These are phyloP conservation scores for Danio aesculapii DNA, from an alignment of 2,797 vertebrate species.

Conservation along the genomic window DNA sequence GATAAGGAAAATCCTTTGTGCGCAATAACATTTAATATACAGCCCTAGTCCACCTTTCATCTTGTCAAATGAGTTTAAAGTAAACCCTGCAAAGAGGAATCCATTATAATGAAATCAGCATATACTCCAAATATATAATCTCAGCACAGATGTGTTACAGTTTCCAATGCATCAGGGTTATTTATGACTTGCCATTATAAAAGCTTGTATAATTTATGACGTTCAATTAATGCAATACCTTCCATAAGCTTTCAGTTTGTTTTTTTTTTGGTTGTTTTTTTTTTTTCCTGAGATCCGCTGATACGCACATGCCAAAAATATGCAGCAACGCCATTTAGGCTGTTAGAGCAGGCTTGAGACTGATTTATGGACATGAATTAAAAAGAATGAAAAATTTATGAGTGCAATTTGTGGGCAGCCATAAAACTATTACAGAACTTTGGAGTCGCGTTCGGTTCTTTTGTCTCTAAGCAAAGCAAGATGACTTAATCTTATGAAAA, in stretches of 20 bases:
- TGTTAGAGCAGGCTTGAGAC: slow-evolving; percentile 72
- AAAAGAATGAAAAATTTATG: slow-evolving; percentile 86
- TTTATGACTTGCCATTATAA: slow-evolving; percentile 86
- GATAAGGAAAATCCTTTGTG: background rate
- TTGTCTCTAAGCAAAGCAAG: slow-evolving; percentile 77
- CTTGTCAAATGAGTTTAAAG: slow-evolving; percentile 68
- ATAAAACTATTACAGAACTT: slow-evolving; percentile 87
- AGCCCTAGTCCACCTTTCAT: slow-evolving; percentile 25
- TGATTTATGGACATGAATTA: slow-evolving; percentile 85
- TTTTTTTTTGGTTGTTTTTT: background rate
- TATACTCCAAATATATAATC: slow-evolving; percentile 81
- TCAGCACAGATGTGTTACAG: slow-evolving; percentile 78
- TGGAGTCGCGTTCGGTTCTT: slow-evolving; percentile 80
- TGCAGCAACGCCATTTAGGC: slow-evolving; percentile 80
- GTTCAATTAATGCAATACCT: slow-evolving; percentile 83
- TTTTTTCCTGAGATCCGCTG: slow-evolving; percentile 70
- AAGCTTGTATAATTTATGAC: slow-evolving; percentile 86
- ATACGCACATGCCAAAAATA: slow-evolving; percentile 82
- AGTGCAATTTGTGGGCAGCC: slow-evolving; percentile 83
- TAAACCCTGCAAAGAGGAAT: slow-evolving; percentile 74
- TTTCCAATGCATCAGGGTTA: slow-evolving; percentile 82
- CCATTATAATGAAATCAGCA: slow-evolving; percentile 78
- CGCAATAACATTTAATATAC: slow-evolving; percentile 28
- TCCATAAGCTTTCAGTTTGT: slow-evolving; percentile 80
- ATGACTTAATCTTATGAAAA: slow-evolving; percentile 74